Evolutionary conservation across 2,888 invertebrate genomes (phyloP).

Genomic region (Halictus ligatus): DNA sequence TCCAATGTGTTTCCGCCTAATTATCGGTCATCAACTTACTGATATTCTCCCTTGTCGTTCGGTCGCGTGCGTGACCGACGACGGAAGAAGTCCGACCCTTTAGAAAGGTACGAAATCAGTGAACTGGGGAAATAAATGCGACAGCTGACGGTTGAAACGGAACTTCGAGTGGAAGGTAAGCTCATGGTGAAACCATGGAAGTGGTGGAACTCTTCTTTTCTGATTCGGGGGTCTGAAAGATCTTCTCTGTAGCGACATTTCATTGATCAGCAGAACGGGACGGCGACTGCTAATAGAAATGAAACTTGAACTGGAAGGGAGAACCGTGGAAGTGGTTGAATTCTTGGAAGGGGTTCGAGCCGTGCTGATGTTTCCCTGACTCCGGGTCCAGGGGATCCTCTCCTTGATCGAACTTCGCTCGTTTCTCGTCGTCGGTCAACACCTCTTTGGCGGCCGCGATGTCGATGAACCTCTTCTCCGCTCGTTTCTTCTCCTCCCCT

Average conservation of each 20-base stretch:
- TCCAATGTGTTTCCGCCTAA: slow-evolving; percentile 3
- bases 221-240: neutral
- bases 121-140: neutral
- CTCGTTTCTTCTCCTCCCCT: slow-evolving; percentile 95
- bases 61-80: slow-evolving; percentile 22
- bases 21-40: slow-evolving; percentile 42
- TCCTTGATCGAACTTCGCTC: slow-evolving; percentile 96
- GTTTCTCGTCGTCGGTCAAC: slow-evolving; percentile 94
- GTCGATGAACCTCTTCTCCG: slow-evolving; percentile 99
- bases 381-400: slow-evolving; percentile 99
- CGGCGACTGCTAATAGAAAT: slow-evolving; percentile 90
- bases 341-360: slow-evolving; percentile 89
- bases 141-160: neutral
- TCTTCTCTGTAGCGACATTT: neutral
- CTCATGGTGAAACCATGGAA: neutral
- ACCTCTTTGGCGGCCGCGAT: slow-evolving; percentile 99
- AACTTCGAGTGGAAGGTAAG: slow-evolving; percentile 5
- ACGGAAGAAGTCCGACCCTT: slow-evolving; percentile 40
- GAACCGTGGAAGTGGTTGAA: slow-evolving; percentile 90
- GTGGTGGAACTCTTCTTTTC: neutral
- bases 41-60: slow-evolving; percentile 21
- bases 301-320: slow-evolving; percentile 98
- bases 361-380: slow-evolving; percentile 87
- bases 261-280: neutral
- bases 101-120: slow-evolving; percentile 10